Conservation (phyloP, 2,888 invertebrate species). For the Macrophya annulata region DNA sequence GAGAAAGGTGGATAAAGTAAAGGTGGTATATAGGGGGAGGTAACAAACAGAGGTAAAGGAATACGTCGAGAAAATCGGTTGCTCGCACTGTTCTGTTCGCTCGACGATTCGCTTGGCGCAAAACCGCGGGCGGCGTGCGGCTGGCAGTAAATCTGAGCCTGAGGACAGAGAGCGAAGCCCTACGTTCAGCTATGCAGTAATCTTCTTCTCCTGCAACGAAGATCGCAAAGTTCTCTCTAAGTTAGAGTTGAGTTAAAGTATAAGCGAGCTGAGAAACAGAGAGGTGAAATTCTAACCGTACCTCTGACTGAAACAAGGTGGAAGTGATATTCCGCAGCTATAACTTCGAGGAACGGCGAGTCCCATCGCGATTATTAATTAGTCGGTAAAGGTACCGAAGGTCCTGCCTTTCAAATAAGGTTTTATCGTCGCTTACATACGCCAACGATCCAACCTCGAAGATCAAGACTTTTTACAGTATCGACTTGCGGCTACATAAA, state of each 20-base stretch:
- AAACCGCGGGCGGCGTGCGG: constrained; percentile 54
- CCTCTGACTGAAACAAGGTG: not conserved
- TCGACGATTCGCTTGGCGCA: constrained; percentile 50
- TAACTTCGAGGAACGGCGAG: constrained; percentile 13
- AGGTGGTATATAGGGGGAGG: not conserved
- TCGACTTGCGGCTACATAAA: not conserved
- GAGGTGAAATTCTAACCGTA: constrained; percentile 34
- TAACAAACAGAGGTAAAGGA: not conserved
- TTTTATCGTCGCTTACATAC: constrained; percentile 19
- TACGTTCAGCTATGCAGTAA: constrained; percentile 55
- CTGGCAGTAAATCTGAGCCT: constrained; percentile 54
- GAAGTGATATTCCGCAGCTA: not conserved
- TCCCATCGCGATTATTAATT: constrained; percentile 43
- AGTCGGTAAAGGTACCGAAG: constrained; percentile 27
- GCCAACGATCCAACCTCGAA: not conserved
- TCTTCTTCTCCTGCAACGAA: constrained; percentile 32
- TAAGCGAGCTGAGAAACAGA: not conserved
- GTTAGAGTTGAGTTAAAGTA: constrained; percentile 20
- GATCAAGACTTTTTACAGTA: constrained; percentile 16
- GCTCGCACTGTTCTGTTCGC: not conserved
- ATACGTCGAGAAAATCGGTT: constrained; percentile 17
- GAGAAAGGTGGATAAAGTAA: constrained; percentile 12
- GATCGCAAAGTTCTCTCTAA: constrained; percentile 11
- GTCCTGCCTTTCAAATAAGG: constrained; percentile 29
- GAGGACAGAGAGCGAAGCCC: constrained; percentile 51